Percentiles rank a stretch among this genome's conserved stretches.
Conservation (phyloP, 2,888 invertebrate genomes). For the Dromius quadrimaculatus region DNA sequence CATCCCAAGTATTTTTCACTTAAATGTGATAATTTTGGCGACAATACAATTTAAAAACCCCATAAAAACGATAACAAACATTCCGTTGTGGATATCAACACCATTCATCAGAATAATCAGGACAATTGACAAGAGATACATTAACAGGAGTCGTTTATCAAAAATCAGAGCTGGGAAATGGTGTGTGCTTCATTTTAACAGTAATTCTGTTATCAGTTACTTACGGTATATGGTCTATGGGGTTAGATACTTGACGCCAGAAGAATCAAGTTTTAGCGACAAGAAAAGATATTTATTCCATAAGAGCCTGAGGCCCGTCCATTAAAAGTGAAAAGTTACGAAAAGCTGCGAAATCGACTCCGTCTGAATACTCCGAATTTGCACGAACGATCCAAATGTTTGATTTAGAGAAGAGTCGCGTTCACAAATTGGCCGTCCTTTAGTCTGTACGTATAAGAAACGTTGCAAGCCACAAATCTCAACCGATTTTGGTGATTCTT, state of each 20-base stretch:
- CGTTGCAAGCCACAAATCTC: too few relatives aligned
- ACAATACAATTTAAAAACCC: not conserved
- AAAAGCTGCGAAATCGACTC: too few relatives aligned
- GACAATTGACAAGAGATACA: constrained; percentile 2
- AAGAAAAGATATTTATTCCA: not conserved
- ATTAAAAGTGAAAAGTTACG: too few relatives aligned
- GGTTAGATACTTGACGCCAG: not conserved
- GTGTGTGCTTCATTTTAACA: not conserved
- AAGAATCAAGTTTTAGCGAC: not conserved
- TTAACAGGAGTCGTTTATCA: constrained; percentile 13
- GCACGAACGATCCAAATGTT: too few relatives aligned
- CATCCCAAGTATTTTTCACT: too few relatives aligned
- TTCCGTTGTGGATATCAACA: constrained; percentile 1
- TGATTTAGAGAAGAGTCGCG: too few relatives aligned
- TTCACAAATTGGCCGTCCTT: too few relatives aligned
- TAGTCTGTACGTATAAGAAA: too few relatives aligned
- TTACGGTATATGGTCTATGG: not conserved
- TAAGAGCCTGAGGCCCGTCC: too few relatives aligned
- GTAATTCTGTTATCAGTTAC: not conserved
- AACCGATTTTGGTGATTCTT: too few relatives aligned
- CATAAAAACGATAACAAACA: constrained; percentile 13
- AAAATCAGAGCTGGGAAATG: not conserved
- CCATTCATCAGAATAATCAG: not conserved
- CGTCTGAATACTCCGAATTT: too few relatives aligned
- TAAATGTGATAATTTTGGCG: constrained; percentile 19